Evolutionary conservation across 2,797 vertebrate genomes (phyloP), one percentile per base, ranked within the genome.

Genomic region (Schizothorax lantsangensis): DNA sequence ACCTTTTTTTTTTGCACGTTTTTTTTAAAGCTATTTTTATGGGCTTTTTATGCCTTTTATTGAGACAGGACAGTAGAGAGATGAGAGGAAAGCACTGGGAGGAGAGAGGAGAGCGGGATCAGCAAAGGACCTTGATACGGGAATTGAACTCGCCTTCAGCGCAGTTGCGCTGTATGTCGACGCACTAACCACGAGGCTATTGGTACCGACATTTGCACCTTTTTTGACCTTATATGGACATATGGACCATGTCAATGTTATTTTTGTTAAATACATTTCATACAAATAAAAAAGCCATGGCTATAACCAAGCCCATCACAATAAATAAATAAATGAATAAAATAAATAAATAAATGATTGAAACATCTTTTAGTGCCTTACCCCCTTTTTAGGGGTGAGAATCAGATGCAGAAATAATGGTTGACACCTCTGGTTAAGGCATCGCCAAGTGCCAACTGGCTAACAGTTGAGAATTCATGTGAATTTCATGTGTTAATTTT

Each of bases 381-480:
- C 4, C 6, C 4, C 38, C 14, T 62, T 59, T 62, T 19, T 64
- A 45, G 38, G 15, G n/a, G 15, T 64, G 78, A 11, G 40, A n/a
- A 38, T 40, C 40, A 57, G 52, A 59, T 40, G 36, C 75, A 78
- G 21, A 78, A 45, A 45, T 43, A 3, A 45, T 12, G 2, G 9
- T 64, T 80, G 17, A 80, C 78, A 80, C 40, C 57, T 64, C 36
- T 78, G 11, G 38, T 79, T 30, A 64, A 62, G 26, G n/a, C 40
- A 80, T 26, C n/a, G 8, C 54, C 54, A 64, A 80, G 23, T 45
- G 78, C n/a, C 38, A 62, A 21, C 57, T 21, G 49, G 17, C 49
- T 38, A 21, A 30, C 30, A 77, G 74, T 77, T 68, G 7, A 52
- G 17, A 75, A 21, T 75, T 30, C 14, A 19, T 77, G 9, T 21